Evolutionary conservation across 23 tunicate species (phyloP).

Genomic region (Styela plicata): DNA sequence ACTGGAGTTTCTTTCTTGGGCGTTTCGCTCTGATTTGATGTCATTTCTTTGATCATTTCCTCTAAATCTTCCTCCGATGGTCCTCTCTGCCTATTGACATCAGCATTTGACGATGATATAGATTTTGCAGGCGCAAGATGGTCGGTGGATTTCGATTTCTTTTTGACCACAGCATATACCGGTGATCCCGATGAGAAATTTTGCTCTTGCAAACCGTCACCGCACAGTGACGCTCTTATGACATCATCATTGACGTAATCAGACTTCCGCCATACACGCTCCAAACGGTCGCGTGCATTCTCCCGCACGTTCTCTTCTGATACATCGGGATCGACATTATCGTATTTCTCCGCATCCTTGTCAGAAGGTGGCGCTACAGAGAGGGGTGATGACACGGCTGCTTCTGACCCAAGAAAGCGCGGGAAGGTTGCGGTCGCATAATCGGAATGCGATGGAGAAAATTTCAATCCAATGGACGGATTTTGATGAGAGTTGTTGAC

Average conservation of each 20-base stretch:
- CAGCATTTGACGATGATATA: background rate
- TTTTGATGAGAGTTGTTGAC: background rate
- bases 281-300: background rate
- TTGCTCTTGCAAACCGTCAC: background rate
- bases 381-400: background rate
- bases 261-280: background rate
- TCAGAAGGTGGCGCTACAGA: conserved; percentile 23
- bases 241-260: background rate
- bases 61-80: background rate
- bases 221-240: background rate
- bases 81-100: background rate
- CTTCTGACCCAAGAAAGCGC: conserved; percentile 3
- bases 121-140: background rate
- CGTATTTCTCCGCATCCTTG: background rate
- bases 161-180: background rate
- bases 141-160: background rate
- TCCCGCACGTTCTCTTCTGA: background rate
- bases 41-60: conserved; percentile 1
- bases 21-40: background rate
- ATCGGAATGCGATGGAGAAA: background rate
- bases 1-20: background rate
- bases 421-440: conserved; percentile 21
- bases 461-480: background rate
- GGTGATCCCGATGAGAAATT: background rate
- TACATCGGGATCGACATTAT: background rate